Conservation (phyloP, 2,797 vertebrate species). For the Brachyrhaphis roseni region DNA sequence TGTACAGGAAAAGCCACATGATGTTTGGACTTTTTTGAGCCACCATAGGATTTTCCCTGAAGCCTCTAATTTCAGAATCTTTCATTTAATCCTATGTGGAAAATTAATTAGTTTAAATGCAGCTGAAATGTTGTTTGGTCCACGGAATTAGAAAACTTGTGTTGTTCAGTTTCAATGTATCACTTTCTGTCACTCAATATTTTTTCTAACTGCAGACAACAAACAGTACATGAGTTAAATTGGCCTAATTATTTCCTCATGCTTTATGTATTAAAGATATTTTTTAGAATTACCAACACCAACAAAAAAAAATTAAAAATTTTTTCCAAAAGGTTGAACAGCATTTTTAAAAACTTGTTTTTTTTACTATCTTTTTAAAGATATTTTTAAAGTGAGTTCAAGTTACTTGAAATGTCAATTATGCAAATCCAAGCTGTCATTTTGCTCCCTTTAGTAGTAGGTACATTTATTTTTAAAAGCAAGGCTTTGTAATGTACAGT, state of each 20-base stretch:
- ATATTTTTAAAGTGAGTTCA: background rate
- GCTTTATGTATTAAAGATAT: background rate
- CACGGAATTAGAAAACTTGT: background rate
- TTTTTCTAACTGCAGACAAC: background rate
- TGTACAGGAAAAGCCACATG: background rate
- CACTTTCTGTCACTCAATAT: background rate
- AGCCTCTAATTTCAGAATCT: background rate
- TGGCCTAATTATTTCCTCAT: background rate
- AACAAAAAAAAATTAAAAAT: background rate
- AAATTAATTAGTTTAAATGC: constrained; percentile 1
- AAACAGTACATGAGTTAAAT: background rate
- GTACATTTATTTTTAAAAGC: background rate
- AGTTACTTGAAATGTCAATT: background rate
- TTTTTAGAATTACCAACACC: background rate
- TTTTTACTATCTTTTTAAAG: background rate
- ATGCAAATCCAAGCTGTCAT: background rate
- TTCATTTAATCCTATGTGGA: background rate
- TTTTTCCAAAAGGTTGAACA: background rate
- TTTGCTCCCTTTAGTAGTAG: background rate
- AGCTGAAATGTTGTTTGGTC: background rate
- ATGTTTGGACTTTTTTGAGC: background rate
- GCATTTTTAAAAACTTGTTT: background rate
- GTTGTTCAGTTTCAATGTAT: background rate
- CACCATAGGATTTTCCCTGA: background rate
- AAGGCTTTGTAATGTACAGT: background rate